phyloP scores from a whole-genome alignment of 2,797 vertebrate genomes.

The Microhierax caerulescens region DNA sequence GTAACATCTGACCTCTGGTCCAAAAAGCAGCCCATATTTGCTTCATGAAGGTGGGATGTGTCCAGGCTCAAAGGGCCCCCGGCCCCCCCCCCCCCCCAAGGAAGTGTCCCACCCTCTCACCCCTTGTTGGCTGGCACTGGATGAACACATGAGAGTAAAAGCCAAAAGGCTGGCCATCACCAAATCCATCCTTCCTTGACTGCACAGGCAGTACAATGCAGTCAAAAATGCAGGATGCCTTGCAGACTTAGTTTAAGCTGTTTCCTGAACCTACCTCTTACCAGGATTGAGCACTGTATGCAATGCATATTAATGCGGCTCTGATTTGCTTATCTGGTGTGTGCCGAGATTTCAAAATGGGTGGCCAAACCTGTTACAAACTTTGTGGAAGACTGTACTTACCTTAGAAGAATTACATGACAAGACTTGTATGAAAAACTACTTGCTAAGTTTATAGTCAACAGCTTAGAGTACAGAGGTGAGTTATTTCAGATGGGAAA shows the following conservation, averaged over 20 bases:
- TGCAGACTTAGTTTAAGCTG: not conserved
- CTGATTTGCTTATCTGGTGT: not conserved
- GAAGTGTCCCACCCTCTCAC: not conserved
- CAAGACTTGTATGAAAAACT: not conserved
- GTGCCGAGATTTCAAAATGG: not conserved
- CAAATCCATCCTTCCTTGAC: not conserved
- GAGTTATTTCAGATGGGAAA: not conserved
- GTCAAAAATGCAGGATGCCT: not conserved
- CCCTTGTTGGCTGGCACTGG: not conserved
- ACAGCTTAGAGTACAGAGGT: not conserved
- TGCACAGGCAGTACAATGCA: not conserved
- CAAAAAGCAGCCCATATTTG: not conserved
- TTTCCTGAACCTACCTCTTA: not conserved
- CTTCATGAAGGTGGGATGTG: not conserved
- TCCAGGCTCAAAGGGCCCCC: not conserved
- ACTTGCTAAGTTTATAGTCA: not conserved
- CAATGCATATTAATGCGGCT: not conserved
- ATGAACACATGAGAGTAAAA: not conserved
- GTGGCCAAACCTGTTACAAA: not conserved
- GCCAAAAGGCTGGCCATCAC: not conserved
- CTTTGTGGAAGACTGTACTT: not conserved
- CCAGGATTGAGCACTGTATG: not conserved
- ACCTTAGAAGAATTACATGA: not conserved
- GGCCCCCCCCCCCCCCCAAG: no score
- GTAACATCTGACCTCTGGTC: not conserved